A percentile compares a stretch with the other conserved stretches of the same genome.
phyloP scores from a whole-genome alignment of 1,140 invertebrate species.

The Dufourea novaeangliae region DNA sequence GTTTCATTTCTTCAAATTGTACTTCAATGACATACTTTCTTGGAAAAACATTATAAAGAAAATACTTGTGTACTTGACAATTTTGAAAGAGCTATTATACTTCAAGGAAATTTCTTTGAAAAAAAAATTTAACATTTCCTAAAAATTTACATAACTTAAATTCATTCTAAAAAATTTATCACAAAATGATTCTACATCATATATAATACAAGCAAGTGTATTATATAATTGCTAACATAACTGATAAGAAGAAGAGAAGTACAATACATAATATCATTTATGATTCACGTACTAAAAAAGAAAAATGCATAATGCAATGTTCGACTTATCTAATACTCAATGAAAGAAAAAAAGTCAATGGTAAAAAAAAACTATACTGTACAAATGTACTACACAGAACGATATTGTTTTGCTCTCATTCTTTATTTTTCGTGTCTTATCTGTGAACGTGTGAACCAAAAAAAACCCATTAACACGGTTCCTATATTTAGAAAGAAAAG shows the following conservation, averaged over 20 bases:
- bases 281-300: constrained; percentile 8
- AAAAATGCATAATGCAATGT: neutral
- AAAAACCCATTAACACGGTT: neutral
- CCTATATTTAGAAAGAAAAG: neutral
- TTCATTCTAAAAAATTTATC: neutral
- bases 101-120: neutral
- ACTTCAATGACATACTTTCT: neutral
- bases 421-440: constrained; percentile 28
- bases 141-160: neutral
- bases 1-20: neutral
- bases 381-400: neutral
- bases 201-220: neutral
- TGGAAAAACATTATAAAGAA: constrained; percentile 11
- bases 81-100: constrained; percentile 10
- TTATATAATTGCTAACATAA: neutral
- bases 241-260: neutral
- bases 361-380: constrained; percentile 13
- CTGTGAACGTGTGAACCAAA: constrained; percentile 6
- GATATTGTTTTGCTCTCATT: constrained; percentile 11
- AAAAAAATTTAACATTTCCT: neutral
- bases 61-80: constrained; percentile 2
- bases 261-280: neutral
- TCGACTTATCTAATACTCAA: neutral
- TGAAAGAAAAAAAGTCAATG: neutral
- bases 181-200: neutral